Conservation (phyloP, 2,797 vertebrate genomes). For the Chloroceryle amazona region DNA sequence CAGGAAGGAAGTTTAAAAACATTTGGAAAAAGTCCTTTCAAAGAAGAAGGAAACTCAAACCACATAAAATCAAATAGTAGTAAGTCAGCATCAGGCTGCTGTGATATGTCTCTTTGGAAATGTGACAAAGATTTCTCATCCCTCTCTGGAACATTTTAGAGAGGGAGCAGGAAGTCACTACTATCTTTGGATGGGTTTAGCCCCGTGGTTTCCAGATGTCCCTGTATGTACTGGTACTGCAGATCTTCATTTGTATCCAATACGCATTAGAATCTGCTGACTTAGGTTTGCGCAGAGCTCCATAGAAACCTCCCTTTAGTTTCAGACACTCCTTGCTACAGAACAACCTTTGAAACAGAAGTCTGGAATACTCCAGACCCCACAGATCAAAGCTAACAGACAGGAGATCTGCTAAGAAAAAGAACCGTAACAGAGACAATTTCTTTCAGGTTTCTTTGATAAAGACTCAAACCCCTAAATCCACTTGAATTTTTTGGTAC, state of each 20-base stretch:
- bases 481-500: neutral
- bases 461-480: neutral
- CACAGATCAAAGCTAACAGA: neutral
- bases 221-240: neutral
- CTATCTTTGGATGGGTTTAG: neutral
- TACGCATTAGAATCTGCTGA: neutral
- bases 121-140: neutral
- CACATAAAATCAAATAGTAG: slow-evolving; percentile 18
- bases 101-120: neutral
- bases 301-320: neutral
- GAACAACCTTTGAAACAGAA: neutral
- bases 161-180: neutral
- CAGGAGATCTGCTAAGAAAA: neutral
- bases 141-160: neutral
- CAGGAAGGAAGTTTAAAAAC: slow-evolving; percentile 73
- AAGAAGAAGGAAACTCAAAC: slow-evolving; percentile 57
- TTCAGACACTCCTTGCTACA: neutral
- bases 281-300: neutral
- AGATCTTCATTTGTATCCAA: neutral
- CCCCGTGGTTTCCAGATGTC: neutral
- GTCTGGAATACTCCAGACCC: neutral
- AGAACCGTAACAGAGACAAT: neutral
- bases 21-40: slow-evolving; percentile 31
- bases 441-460: neutral
- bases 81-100: neutral